phyloP scores from a whole-genome alignment of 2,113 vertebrate species.

The Microcebus griseorufus region DNA sequence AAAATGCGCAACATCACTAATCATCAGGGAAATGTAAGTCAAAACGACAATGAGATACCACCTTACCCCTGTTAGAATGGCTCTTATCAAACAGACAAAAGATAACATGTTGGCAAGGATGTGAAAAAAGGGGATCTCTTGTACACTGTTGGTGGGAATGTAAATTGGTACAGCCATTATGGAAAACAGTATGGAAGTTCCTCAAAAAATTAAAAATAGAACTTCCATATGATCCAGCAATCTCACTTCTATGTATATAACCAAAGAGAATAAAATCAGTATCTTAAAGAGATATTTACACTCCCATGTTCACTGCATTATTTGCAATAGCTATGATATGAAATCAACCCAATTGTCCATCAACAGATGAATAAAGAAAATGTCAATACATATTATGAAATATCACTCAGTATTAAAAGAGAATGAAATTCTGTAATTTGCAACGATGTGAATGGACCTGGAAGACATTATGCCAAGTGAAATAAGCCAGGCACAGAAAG shows the following conservation, averaged over 20 bases:
- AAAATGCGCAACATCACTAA: neutral
- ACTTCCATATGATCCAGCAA: neutral
- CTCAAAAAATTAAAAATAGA: constrained; percentile 19
- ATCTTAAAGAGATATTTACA: neutral
- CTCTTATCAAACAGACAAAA: neutral
- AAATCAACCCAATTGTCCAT: neutral
- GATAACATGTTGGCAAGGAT: neutral
- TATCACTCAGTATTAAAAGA: neutral
- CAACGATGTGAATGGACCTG: neutral
- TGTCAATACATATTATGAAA: neutral
- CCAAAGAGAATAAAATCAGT: neutral
- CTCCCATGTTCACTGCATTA: neutral
- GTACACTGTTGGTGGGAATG: neutral
- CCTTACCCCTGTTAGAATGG: neutral
- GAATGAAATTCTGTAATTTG: neutral
- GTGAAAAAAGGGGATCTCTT: neutral
- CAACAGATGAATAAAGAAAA: neutral
- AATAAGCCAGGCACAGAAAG: neutral
- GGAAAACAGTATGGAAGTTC: neutral
- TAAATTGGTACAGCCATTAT: neutral
- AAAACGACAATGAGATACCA: neutral
- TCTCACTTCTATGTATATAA: neutral
- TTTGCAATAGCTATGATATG: neutral
- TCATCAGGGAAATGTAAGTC: neutral
- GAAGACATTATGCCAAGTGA: neutral